Evolutionary conservation across 1,140 invertebrate species (phyloP).

Genomic region (Bombus breviceps): DNA sequence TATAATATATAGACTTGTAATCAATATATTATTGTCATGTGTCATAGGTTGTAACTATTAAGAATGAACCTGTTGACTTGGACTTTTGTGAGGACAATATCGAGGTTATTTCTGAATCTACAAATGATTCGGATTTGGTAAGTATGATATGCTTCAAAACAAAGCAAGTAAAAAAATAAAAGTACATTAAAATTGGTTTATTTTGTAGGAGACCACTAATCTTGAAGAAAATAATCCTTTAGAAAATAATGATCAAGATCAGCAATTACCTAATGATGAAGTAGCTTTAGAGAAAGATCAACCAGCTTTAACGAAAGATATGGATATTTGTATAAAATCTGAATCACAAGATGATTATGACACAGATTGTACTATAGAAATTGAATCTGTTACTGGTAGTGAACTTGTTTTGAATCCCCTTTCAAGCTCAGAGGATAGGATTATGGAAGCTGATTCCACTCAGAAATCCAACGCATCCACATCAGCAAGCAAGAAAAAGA

Average conservation of each 20-base stretch:
- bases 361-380: slow-evolving; percentile 67
- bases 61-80: slow-evolving; percentile 76
- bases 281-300: neutral
- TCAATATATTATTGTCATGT: neutral
- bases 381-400: slow-evolving; percentile 66
- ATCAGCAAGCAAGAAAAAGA: slow-evolving; percentile 57
- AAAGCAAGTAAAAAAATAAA: neutral
- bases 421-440: slow-evolving; percentile 62
- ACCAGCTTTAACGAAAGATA: slow-evolving; percentile 9
- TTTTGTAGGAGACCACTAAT: neutral
- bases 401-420: slow-evolving; percentile 73
- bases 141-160: slow-evolving; percentile 32
- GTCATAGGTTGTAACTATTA: slow-evolving; percentile 68
- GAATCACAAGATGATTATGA: slow-evolving; percentile 70
- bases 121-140: slow-evolving; percentile 62
- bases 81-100: slow-evolving; percentile 66
- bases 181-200: neutral
- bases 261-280: slow-evolving; percentile 39
- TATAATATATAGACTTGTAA: neutral
- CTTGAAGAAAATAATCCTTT: neutral
- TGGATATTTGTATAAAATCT: slow-evolving; percentile 30
- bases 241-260: neutral
- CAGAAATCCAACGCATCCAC: slow-evolving; percentile 63
- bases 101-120: slow-evolving; percentile 60
- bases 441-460: slow-evolving; percentile 78